These are phyloP conservation scores for Patella caerulea DNA, from an alignment of 2,888 invertebrate species.

Conservation along the genomic window DNA sequence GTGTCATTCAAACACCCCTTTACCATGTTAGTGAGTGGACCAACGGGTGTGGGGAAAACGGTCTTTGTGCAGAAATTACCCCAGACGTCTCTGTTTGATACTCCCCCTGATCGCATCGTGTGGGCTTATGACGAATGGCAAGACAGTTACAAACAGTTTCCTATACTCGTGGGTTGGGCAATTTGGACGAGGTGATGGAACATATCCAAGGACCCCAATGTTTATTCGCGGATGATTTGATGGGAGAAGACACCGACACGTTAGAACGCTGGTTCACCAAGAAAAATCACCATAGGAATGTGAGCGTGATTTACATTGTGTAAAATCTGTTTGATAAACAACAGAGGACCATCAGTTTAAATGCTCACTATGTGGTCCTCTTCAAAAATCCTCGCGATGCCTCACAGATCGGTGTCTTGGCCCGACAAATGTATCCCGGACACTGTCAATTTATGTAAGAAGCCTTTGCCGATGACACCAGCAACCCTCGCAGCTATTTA, in stretches of 20 bases:
- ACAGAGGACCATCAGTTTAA: constrained; percentile 14
- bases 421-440: background rate
- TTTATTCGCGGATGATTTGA: constrained; percentile 14
- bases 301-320: constrained; percentile 15
- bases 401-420: background rate
- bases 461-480: background rate
- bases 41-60: background rate
- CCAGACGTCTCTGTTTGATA: background rate
- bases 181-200: background rate
- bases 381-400: too few relatives aligned
- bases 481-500: background rate
- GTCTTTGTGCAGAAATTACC: background rate
- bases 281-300: constrained; percentile 17
- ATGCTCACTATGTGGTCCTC: constrained; percentile 16
- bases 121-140: background rate
- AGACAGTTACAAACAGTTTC: background rate
- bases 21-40: background rate
- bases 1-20: too few relatives aligned
- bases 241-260: background rate
- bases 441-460: background rate
- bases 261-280: background rate
- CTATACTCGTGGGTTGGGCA: background rate
- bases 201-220: background rate
- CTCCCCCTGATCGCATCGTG: background rate
- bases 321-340: constrained; percentile 17